A percentile compares a stretch with the other conserved stretches of the same genome.
These are phyloP conservation scores for Platycnemis pennipes DNA, from an alignment of 2,888 invertebrate species.

Conservation along the genomic window DNA sequence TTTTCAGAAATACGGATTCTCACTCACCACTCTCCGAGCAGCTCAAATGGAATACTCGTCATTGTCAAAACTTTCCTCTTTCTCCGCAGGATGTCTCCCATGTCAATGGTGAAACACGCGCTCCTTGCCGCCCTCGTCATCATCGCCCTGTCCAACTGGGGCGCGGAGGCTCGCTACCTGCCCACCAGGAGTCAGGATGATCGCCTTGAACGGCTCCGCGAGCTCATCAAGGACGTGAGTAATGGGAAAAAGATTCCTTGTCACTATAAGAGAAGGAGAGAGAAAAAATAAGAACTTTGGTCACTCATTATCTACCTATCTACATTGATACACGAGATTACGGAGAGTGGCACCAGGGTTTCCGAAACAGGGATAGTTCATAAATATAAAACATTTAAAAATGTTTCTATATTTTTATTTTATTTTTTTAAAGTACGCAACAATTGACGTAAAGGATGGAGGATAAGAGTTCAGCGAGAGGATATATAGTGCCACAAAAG, in stretches of 20 bases:
- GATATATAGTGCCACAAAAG: too few relatives aligned
- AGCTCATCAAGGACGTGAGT: slow-evolving; percentile 77
- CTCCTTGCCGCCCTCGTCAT: slow-evolving; percentile 29
- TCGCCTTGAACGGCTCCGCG: slow-evolving; percentile 76
- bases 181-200: slow-evolving; percentile 77
- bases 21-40: neutral
- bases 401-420: too few relatives aligned
- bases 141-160: slow-evolving; percentile 54
- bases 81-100: slow-evolving; percentile 49
- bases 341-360: too few relatives aligned
- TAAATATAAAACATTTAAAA: too few relatives aligned
- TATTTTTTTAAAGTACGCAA: too few relatives aligned
- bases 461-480: too few relatives aligned
- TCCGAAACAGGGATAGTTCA: too few relatives aligned
- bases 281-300: too few relatives aligned
- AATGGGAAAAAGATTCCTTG: slow-evolving; percentile 24
- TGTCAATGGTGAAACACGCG: slow-evolving; percentile 43
- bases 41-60: neutral
- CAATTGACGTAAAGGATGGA: too few relatives aligned
- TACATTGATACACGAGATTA: too few relatives aligned
- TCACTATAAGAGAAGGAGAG: too few relatives aligned
- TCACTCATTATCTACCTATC: too few relatives aligned
- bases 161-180: slow-evolving; percentile 76
- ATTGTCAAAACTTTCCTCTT: neutral
- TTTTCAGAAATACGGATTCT: neutral